Evolutionary conservation across 1,140 invertebrate species (phyloP), one percentile per base, ranked within the genome.

Genomic region (Spodoptera frugiperda): DNA sequence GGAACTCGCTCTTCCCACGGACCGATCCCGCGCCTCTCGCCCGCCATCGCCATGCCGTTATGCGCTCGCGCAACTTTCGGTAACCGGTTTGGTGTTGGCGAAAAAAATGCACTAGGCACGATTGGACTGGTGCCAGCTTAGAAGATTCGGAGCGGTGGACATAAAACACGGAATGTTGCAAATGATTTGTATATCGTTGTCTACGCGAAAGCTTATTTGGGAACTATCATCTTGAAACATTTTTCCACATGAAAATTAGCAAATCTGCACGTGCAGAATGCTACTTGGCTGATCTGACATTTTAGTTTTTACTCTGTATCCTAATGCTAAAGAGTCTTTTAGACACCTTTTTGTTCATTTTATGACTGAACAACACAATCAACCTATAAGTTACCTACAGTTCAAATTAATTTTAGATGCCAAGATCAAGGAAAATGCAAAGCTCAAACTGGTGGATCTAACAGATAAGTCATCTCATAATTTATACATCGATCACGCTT

Each of bases 1-100:
- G 91, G 91, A 93, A 89, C 92, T 90, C 80, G 85, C 83, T 87
- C 90, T 93, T 91, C 91, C 91, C 89, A 91, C 90, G 90, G 84
- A 83, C 79, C 82, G 82, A 83, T 86, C 87, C 85, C 85, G 84
- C 84, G 85, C 85, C 86, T 89, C 89, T 87, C 84, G 83, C 87
- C 84, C 70, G 68, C 82, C 83, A 78, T 89, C 70, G 68, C 82
- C 83, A 78, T 89, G 85, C 91, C 89, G 89, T 90, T 91, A 90
- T 88, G 83, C 82, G 84, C 82, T 82, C 84, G 86, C 88, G 82
- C 87, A 86, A 87, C 86, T 93, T 92, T 92, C 87, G 88, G 89
- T 88, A 90, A 92, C 89, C 88, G 86, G 90, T 89, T 81, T 77
- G 79, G 53, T 81, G 79, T 76, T 85, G 78, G 84, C 85, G 80